Percentiles rank a stretch among this genome's conserved stretches.
Conservation (phyloP, 2,888 invertebrate species). For the Tipula confusa region DNA sequence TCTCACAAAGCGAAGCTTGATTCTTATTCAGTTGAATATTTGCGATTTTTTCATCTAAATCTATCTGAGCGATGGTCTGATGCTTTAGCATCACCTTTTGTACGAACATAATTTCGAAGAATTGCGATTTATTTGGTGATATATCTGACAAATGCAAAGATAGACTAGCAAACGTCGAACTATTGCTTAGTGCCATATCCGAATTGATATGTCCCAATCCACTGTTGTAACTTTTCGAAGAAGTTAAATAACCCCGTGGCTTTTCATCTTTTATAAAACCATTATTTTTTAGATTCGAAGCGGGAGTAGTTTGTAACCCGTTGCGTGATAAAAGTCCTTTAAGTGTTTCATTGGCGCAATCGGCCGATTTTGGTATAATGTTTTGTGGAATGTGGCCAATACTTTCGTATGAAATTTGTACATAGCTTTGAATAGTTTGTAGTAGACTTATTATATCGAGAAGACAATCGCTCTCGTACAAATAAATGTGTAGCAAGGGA, state of each 20-base stretch:
- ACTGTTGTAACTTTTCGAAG: constrained; percentile 50
- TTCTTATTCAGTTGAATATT: neutral
- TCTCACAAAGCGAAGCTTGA: neutral
- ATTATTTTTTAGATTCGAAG: constrained; percentile 47
- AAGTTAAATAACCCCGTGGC: constrained; percentile 47
- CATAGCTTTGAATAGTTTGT: constrained; percentile 25
- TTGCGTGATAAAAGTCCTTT: constrained; percentile 37
- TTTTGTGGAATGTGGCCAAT: constrained; percentile 50
- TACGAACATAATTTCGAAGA: constrained; percentile 74
- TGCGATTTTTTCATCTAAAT: constrained; percentile 8
- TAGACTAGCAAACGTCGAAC: constrained; percentile 45
- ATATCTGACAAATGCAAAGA: constrained; percentile 56
- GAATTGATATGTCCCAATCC: constrained; percentile 41
- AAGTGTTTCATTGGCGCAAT: constrained; percentile 38
- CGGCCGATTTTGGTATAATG: constrained; percentile 40
- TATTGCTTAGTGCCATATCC: neutral
- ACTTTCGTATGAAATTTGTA: constrained; percentile 26
- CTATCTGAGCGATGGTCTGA: neutral
- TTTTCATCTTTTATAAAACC: constrained; percentile 48
- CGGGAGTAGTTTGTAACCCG: constrained; percentile 47
- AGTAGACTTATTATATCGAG: constrained; percentile 59
- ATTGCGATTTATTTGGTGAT: constrained; percentile 81
- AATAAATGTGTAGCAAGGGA: constrained; percentile 67
- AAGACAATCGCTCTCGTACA: constrained; percentile 63
- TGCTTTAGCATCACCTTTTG: constrained; percentile 47